Conservation (phyloP, 2,113 vertebrate species). For the Pardalotus punctatus region DNA sequence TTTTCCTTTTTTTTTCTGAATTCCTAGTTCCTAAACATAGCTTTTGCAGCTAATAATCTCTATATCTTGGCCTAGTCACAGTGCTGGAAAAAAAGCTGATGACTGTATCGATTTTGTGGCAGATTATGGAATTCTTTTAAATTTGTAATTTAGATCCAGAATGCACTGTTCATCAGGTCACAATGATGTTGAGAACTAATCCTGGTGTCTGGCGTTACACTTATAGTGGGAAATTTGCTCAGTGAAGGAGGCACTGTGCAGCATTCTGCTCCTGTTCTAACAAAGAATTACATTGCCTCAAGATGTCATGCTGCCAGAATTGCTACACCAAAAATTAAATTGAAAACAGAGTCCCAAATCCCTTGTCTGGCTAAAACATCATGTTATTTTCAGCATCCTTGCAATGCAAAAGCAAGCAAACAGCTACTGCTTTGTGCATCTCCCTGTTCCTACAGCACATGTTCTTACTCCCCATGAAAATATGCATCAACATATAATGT, state of each 20-base stretch:
- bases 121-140: background rate
- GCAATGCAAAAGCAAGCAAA: background rate
- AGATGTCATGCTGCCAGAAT: background rate
- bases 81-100: background rate
- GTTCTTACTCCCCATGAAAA: background rate
- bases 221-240: background rate
- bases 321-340: background rate
- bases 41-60: background rate
- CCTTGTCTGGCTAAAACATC: background rate
- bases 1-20: background rate
- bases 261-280: background rate
- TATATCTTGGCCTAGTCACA: background rate
- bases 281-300: background rate
- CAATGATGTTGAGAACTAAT: background rate
- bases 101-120: background rate
- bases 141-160: background rate
- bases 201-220: background rate
- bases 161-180: background rate
- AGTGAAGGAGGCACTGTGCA: background rate
- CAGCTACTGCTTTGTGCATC: background rate
- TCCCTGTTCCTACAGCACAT: background rate
- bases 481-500: background rate
- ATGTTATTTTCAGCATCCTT: background rate
- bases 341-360: background rate
- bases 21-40: background rate